Evolutionary conservation across 2,888 invertebrate genomes (phyloP).

Genomic region (Frankliniella intonsa): DNA sequence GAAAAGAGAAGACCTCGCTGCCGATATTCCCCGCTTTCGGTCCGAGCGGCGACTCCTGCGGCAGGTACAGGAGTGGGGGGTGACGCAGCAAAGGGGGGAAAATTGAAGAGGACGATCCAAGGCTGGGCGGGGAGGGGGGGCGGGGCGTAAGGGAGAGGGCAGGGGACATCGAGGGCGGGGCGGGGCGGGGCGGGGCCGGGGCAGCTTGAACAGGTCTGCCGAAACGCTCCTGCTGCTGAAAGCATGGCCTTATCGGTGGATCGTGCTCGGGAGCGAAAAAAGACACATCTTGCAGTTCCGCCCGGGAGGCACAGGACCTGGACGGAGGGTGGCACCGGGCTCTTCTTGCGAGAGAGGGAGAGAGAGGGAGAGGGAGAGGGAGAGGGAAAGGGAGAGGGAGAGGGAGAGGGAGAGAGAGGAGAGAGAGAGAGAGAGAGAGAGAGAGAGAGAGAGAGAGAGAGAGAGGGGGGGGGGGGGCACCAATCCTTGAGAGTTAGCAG

Average conservation of each 20-base stretch:
- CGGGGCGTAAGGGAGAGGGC: too few species aligned
- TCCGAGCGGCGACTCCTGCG: too few species aligned
- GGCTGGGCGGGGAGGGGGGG: neutral
- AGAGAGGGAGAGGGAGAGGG: neutral
- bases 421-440: neutral
- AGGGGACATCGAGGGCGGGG: neutral
- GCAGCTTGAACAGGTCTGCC: neutral
- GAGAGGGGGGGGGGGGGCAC: too few species aligned
- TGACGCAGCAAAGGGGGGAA: neutral
- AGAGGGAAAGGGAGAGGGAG: neutral
- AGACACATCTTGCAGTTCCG: slow-evolving; percentile 2
- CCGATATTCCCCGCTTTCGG: too few species aligned
- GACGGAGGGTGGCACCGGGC: neutral
- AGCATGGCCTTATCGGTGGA: neutral
- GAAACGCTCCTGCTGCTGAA: neutral
- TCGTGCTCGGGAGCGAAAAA: neutral
- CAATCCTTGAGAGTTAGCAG: too few species aligned
- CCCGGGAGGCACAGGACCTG: neutral
- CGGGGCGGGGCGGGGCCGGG: neutral
- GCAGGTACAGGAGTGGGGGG: neutral
- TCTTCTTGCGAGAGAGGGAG: neutral
- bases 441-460: too few species aligned
- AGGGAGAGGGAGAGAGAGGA: neutral
- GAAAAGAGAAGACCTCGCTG: too few species aligned
- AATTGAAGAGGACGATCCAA: too few species aligned